Conservation (phyloP, 2,113 vertebrate genomes). For the Macheiramphus alcinus region DNA sequence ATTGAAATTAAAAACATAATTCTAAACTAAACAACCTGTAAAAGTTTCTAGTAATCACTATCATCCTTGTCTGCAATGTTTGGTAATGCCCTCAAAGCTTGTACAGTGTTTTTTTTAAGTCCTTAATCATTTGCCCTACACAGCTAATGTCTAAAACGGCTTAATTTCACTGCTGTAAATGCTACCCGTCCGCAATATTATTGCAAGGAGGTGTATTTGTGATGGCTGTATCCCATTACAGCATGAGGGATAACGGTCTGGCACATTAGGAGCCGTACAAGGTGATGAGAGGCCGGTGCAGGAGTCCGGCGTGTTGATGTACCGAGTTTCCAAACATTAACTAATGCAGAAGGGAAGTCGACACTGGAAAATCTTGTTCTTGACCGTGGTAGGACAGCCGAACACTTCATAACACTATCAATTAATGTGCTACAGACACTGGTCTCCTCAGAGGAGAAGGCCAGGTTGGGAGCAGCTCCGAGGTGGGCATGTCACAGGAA, state of each 20-base stretch:
- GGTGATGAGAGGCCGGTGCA: not conserved
- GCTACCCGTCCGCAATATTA: fast-evolving
- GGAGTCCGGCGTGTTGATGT: not conserved
- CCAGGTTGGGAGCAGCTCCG: not conserved
- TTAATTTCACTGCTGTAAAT: not conserved
- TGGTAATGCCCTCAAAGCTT: not conserved
- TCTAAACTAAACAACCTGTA: not conserved
- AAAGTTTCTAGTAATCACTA: not conserved
- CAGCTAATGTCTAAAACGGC: not conserved
- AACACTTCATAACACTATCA: not conserved
- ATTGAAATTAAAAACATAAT: not conserved
- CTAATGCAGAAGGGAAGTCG: not conserved
- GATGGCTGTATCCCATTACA: not conserved
- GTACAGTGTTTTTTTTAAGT: not conserved
- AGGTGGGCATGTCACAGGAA: slow-evolving; percentile 1
- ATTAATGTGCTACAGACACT: not conserved
- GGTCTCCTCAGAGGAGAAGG: not conserved
- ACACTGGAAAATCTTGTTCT: slow-evolving; percentile 19
- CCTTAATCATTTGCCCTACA: not conserved
- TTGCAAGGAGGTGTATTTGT: not conserved
- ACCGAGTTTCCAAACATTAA: not conserved
- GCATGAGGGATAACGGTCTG: not conserved
- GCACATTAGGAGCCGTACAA: not conserved
- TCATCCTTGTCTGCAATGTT: not conserved
- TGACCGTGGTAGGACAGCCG: not conserved